Evolutionary conservation across 2,888 invertebrate genomes (phyloP), one percentile per base, ranked within the genome.

Genomic region (Leucophenga maculata): DNA sequence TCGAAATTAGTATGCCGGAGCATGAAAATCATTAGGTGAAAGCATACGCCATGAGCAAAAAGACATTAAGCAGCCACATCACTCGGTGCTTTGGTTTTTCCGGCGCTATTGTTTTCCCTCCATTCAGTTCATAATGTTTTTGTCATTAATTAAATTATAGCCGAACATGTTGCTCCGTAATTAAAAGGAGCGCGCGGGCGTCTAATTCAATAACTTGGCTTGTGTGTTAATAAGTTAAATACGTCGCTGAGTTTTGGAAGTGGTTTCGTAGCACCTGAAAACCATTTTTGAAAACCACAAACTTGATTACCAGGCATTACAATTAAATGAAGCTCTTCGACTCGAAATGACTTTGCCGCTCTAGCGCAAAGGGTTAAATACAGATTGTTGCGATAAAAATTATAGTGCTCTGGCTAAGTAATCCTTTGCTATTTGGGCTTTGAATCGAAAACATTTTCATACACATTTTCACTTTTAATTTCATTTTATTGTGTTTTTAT

Each of bases 91-190:
- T 44, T 60, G 22, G 20, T 32, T 57, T 57, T 11, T 48, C 64
- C 60, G 64, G 54, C 20, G 39, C 54, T 22, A 46, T n/a, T 3
- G 32, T 13, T 44, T 3, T 48, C 13, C 68, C 6, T 16, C 60
- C 6, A 14, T 46, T 26, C 26, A 55, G 59, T 46, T 66, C 39
- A 22, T 67, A 59, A 67, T 62, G 69, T 57, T 77, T 77, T 77
- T 77, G 76, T 74, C 78, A 79, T 80, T 81, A 83, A 81, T 81
- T 81, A 81, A 81, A 81, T 81, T 83, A 81, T 81, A 81, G 46
- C 6, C 26, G n/a, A 46, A 57, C 57, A 67, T 57, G 54, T 44
- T 54, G 39, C 13, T 66, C n/a, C n/a, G 22, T 55, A 57, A 57
- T 46, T 57, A 26, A 55, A 55, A 57, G 4, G 46, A 22, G 46